Evolutionary conservation across 2,888 invertebrate species (phyloP), one percentile per base, ranked within the genome.

Genomic region (Malthinus flaveolus): DNA sequence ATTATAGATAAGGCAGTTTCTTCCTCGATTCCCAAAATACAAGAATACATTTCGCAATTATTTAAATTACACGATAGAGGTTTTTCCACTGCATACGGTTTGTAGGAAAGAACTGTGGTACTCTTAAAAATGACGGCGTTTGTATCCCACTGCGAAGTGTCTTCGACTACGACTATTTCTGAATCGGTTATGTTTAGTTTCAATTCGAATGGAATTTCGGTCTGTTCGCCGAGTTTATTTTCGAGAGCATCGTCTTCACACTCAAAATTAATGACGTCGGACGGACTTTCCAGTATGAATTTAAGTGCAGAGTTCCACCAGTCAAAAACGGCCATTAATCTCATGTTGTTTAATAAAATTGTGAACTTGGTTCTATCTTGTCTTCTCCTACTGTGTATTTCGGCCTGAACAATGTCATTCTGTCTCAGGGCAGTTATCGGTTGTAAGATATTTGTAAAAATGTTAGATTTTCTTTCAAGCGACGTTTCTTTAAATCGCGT

Each of bases 151-250:
- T 90, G 84, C 0, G 93, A 88, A 1, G 92, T 88, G 75, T 97
- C 91, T 77, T 98, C 97, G 0, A 98, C 91, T 33, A 97, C 84
- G 32, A 98, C 94, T 56, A 98, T 82, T 80, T 99, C 97, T 3
- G 96, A 97, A 78, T 97, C 95, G 0, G 95, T 95, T 23, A 97
- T 88, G 78, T 97, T 97, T 53, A 98, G 82, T 76, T 95, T 95
- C 33, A 97, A 81, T 78, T 97, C 96, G 77, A 90, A 84, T 1
- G 86, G 86, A 8, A 75, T 61, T 60, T 65, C 61, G 10, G 67
- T 65, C n/a, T 49, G 62, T 71, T 65, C 75, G 7, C 53, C 61
- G 12, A 47, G 45, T 23, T 51, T 55, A 11, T 31, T 47, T 10
- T 32, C 34, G 1, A 34, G 8, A 3, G 49, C 35, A 7, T 42